phyloP scores from a whole-genome alignment of 2,113 vertebrate species.

The Onychostoma macrolepis region DNA sequence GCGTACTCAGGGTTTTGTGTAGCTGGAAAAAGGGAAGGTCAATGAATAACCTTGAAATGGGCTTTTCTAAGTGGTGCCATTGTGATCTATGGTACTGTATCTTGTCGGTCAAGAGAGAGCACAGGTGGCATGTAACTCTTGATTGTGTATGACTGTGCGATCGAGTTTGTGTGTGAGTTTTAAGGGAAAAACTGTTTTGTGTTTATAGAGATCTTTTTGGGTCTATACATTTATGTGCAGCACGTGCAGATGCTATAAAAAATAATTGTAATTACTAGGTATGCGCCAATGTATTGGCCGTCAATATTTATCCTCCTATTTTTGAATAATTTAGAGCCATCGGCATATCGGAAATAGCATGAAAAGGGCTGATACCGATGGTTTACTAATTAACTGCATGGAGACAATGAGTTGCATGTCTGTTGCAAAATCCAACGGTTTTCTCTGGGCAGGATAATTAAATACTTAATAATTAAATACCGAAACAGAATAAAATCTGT shows the following conservation, averaged over 20 bases:
- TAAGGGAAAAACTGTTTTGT: not conserved
- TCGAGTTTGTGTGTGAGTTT: not conserved
- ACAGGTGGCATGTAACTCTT: not conserved
- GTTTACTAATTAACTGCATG: no score
- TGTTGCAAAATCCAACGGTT: no score
- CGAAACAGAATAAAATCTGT: no score
- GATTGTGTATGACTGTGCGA: not conserved
- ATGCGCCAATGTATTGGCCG: no score
- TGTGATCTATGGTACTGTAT: conserved; percentile 29
- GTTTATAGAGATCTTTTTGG: not conserved
- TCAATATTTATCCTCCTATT: no score
- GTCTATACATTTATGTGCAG: not conserved
- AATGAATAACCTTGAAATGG: conserved; percentile 47
- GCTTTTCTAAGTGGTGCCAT: conserved; percentile 22
- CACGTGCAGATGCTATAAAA: not conserved
- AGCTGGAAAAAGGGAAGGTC: conserved; percentile 31
- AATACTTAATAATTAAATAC: no score
- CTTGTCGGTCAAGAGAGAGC: not conserved
- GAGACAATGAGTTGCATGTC: no score
- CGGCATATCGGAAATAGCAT: no score
- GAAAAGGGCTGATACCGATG: no score
- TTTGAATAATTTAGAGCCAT: no score
- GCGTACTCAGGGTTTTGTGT: conserved; percentile 18
- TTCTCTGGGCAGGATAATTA: no score
- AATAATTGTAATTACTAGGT: not conserved